phyloP scores from a whole-genome alignment of 2,113 vertebrate species.

The Ginglymostoma cirratum region DNA sequence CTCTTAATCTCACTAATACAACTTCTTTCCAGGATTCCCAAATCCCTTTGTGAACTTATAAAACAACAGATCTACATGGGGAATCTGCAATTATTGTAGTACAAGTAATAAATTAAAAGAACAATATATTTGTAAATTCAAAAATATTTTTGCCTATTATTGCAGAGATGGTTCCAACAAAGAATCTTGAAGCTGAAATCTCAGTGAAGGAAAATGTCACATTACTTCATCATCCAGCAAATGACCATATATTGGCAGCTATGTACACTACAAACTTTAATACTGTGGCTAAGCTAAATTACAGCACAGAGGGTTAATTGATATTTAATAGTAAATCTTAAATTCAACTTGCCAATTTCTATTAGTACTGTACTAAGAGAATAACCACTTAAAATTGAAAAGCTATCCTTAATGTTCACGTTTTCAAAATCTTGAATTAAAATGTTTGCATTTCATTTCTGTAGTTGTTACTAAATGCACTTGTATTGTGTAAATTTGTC shows the following conservation, averaged over 20 bases:
- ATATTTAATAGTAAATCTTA: background rate
- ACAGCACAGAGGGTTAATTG: background rate
- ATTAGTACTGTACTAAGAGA: background rate
- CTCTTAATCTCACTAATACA: background rate
- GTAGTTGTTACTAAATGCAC: background rate
- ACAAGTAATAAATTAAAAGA: background rate
- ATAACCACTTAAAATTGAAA: background rate
- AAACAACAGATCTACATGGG: background rate
- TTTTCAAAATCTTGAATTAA: background rate
- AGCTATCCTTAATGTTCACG: background rate
- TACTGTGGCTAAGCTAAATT: background rate
- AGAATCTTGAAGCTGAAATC: background rate
- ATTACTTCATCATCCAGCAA: background rate
- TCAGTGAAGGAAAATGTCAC: background rate
- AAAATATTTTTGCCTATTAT: background rate
- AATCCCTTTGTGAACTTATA: background rate
- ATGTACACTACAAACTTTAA: background rate
- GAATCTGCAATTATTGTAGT: background rate
- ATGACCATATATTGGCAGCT: background rate
- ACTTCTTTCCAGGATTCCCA: background rate
- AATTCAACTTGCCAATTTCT: background rate
- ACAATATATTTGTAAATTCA: background rate
- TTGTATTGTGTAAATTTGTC: too few species aligned
- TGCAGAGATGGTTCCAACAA: background rate
- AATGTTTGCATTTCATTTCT: background rate